phyloP scores from a whole-genome alignment of 1,140 invertebrate species.

The Drosophila nigrodunni region DNA sequence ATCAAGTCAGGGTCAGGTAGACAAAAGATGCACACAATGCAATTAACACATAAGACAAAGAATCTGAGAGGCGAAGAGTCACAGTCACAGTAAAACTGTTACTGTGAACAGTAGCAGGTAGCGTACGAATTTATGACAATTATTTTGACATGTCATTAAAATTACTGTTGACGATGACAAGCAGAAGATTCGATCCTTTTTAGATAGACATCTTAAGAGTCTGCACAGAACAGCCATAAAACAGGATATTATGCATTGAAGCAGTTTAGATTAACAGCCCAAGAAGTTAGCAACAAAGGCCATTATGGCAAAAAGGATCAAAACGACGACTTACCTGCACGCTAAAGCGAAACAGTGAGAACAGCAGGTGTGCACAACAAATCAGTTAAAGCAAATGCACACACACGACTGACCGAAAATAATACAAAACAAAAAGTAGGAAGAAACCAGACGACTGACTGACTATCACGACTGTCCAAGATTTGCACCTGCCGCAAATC shows the following conservation, averaged over 20 bases:
- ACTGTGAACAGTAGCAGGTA: constrained; percentile 65
- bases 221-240: constrained; percentile 41
- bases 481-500: constrained; percentile 77
- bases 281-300: constrained; percentile 51
- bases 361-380: constrained; percentile 73
- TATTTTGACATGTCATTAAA: constrained; percentile 66
- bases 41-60: constrained; percentile 59
- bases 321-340: constrained; percentile 35
- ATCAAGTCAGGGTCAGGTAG: constrained; percentile 16
- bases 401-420: constrained; percentile 30
- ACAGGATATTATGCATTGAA: constrained; percentile 59
- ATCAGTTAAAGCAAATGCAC: constrained; percentile 62
- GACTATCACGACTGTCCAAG: constrained; percentile 34
- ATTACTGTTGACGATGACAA: constrained; percentile 42
- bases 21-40: constrained; percentile 27
- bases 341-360: constrained; percentile 22
- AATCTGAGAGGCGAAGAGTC: constrained; percentile 6
- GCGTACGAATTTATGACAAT: constrained; percentile 67
- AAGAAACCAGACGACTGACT: constrained; percentile 37
- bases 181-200: constrained; percentile 23
- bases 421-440: constrained; percentile 12
- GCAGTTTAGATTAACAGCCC: constrained; percentile 63
- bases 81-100: constrained; percentile 11
- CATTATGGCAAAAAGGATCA: constrained; percentile 62
- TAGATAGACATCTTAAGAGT: constrained; percentile 51